These are phyloP conservation scores for Lingula anatina DNA, from an alignment of 2,888 invertebrate genomes.

Conservation along the genomic window DNA sequence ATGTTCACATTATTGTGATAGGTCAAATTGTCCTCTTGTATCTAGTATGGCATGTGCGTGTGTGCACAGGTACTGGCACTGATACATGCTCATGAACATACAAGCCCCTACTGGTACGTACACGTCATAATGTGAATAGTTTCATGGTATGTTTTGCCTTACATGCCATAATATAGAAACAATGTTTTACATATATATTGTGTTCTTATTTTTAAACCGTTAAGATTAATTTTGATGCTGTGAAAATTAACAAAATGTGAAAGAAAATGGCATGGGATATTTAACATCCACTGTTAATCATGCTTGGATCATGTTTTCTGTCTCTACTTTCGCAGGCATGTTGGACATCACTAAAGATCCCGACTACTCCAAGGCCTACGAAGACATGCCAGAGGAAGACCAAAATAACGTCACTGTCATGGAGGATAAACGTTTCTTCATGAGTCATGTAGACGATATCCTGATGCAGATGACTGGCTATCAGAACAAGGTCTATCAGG, in stretches of 20 bases:
- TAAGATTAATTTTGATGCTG: no score
- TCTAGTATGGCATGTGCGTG: no score
- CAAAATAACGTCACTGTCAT: conserved; percentile 35
- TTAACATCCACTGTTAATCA: not conserved
- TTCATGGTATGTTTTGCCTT: no score
- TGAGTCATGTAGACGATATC: conserved; percentile 38
- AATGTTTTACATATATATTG: no score
- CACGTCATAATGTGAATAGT: no score
- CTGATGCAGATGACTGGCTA: conserved; percentile 42
- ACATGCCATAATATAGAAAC: no score
- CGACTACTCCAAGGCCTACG: conserved; percentile 35
- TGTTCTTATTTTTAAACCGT: no score
- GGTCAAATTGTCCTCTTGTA: no score
- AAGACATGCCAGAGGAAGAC: conserved; percentile 32
- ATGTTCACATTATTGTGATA: no score
- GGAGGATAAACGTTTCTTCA: conserved; percentile 44
- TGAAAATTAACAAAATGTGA: not conserved
- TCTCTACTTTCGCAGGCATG: conserved; percentile 25
- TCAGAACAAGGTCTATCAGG: conserved; percentile 30
- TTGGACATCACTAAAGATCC: conserved; percentile 44
- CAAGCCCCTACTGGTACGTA: no score
- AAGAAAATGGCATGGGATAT: not conserved
- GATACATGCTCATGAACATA: no score
- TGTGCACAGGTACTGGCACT: no score
- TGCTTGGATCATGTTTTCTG: not conserved